Percentiles rank a stretch among this genome's conserved stretches.
phyloP scores from a whole-genome alignment of 23 tunicate species.

The Diplosoma virens region DNA sequence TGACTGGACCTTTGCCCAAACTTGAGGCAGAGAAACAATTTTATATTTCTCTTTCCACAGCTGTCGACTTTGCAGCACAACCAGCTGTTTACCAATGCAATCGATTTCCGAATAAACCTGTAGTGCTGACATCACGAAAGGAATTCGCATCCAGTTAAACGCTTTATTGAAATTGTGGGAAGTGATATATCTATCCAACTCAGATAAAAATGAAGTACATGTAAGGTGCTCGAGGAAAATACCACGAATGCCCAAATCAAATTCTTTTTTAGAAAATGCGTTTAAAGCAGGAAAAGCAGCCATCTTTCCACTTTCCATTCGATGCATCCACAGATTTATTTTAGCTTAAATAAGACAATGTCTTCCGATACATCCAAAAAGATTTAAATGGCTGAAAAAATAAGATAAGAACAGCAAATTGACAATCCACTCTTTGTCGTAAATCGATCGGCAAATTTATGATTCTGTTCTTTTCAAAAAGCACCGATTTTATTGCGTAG shows the following conservation, averaged over 20 bases:
- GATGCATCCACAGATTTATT: slow-evolving; percentile 37
- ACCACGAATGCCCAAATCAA: no score
- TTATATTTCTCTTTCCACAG: slow-evolving; percentile 34
- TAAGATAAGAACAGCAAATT: no score
- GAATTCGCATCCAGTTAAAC: slow-evolving; percentile 35
- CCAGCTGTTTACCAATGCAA: slow-evolving; percentile 31
- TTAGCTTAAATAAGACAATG: slow-evolving; percentile 31
- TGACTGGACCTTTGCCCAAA: slow-evolving; percentile 32
- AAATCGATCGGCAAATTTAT: no score
- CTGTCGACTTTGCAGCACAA: slow-evolving; percentile 39
- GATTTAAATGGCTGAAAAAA: no score
- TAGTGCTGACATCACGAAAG: slow-evolving; percentile 34
- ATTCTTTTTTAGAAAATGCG: slow-evolving; percentile 8
- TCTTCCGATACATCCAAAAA: slow-evolving; percentile 35
- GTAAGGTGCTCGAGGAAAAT: slow-evolving; percentile 44
- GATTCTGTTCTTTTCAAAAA: no score
- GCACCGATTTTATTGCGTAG: no score
- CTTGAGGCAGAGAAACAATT: slow-evolving; percentile 29
- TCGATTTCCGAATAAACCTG: slow-evolving; percentile 30
- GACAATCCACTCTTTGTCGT: no score
- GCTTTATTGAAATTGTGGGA: slow-evolving; percentile 34
- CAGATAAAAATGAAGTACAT: slow-evolving; percentile 25
- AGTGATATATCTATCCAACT: slow-evolving; percentile 36
- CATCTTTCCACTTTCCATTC: slow-evolving; percentile 26
- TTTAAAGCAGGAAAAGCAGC: slow-evolving; percentile 37